Evolutionary conservation across 2,113 vertebrate genomes (phyloP).

Genomic region (Chionodraco myersi): DNA sequence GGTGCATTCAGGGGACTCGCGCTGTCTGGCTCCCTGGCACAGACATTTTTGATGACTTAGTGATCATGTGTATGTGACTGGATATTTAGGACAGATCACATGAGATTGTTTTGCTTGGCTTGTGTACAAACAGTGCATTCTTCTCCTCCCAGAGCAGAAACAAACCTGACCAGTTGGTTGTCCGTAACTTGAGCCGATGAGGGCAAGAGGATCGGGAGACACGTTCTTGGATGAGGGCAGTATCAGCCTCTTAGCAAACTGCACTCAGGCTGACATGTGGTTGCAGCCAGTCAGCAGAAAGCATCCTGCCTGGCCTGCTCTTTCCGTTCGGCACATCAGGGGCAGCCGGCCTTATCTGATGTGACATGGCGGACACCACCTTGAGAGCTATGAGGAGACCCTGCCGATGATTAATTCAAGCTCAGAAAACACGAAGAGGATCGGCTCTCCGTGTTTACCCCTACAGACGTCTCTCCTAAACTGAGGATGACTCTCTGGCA

Average conservation of each 20-base stretch:
- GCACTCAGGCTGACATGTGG: conserved; percentile 59
- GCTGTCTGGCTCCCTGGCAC: conserved; percentile 46
- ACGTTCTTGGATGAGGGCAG: conserved; percentile 23
- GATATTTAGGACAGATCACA: conserved; percentile 69
- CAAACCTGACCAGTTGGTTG: conserved; percentile 52
- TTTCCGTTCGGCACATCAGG: conserved; percentile 67
- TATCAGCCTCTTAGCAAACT: conserved; percentile 44
- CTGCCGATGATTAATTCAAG: conserved; percentile 63
- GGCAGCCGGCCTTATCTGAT: conserved; percentile 56
- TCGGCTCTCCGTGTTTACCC: conserved; percentile 64
- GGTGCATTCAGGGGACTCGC: conserved; percentile 39
- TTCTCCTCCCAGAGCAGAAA: conserved; percentile 42
- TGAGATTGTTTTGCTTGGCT: conserved; percentile 65
- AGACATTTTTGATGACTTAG: conserved; percentile 50
- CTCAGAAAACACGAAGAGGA: conserved; percentile 51
- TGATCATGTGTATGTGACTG: conserved; percentile 58
- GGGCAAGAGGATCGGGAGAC: conserved; percentile 39
- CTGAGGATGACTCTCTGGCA: conserved; percentile 46
- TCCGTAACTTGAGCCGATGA: conserved; percentile 54
- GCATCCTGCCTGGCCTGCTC: conserved; percentile 61
- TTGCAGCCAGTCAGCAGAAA: conserved; percentile 72
- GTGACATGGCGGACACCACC: conserved; percentile 70
- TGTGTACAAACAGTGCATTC: conserved; percentile 55
- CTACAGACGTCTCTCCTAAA: conserved; percentile 54
- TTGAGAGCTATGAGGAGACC: conserved; percentile 66